Conservation (phyloP, 2,797 vertebrate species). For the Ciconia nigra region DNA sequence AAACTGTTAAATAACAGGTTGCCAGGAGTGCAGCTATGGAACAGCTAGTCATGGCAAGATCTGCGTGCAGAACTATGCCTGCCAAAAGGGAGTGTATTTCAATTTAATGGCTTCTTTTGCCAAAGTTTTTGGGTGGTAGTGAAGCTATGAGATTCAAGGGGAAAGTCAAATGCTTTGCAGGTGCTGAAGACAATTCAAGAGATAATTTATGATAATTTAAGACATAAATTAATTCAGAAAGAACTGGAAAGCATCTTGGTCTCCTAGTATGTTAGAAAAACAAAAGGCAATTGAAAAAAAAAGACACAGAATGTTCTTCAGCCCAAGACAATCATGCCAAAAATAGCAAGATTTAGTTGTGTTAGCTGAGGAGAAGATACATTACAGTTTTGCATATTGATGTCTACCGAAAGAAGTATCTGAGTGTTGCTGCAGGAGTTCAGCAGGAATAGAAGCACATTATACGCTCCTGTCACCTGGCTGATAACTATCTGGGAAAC, state of each 20-base stretch:
- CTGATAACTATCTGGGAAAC: not conserved
- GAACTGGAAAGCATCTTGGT: constrained; percentile 6
- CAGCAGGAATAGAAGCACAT: not conserved
- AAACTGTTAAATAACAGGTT: not conserved
- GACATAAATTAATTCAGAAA: constrained; percentile 16
- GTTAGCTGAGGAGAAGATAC: not conserved
- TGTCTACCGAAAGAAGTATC: not conserved
- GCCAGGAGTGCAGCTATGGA: not conserved
- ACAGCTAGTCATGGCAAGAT: not conserved
- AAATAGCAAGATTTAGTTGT: constrained; percentile 31
- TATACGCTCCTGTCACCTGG: not conserved
- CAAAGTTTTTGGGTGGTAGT: not conserved
- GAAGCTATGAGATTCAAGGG: not conserved
- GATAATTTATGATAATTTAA: constrained; percentile 19
- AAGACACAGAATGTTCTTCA: constrained; percentile 31
- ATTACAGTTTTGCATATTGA: not conserved
- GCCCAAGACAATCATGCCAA: constrained; percentile 10
- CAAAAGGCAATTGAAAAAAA: constrained; percentile 27
- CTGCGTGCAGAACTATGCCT: not conserved
- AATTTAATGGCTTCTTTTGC: not conserved
- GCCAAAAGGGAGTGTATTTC: not conserved
- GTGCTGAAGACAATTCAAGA: constrained; percentile 41
- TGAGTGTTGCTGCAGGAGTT: not conserved
- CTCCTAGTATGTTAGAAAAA: constrained; percentile 42
- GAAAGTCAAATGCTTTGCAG: constrained; percentile 46